These are phyloP conservation scores for Lithosia quadra DNA, from an alignment of 2,888 invertebrate species.

Conservation along the genomic window DNA sequence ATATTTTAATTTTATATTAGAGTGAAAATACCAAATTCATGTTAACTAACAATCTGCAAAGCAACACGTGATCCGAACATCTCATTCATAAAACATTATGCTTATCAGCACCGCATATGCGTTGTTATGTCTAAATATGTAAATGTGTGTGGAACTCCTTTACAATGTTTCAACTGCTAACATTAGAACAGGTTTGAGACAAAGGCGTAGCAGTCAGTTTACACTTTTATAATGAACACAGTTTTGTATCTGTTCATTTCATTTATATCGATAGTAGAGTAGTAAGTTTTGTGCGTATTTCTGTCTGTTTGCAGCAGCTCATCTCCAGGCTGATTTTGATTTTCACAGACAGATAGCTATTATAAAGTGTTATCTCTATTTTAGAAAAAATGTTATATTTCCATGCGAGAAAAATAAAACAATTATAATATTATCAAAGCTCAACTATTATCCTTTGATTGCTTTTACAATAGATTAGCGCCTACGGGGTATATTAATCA, in stretches of 20 bases:
- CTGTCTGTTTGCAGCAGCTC: too few species aligned
- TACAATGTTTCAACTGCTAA: conserved; percentile 23
- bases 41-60: neutral
- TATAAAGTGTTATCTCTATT: too few species aligned
- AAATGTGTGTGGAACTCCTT: conserved; percentile 25
- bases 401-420: too few species aligned
- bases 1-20: neutral
- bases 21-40: neutral
- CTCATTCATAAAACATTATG: conserved; percentile 52
- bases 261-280: neutral
- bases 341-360: too few species aligned
- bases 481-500: too few species aligned
- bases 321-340: too few species aligned
- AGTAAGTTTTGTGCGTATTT: too few species aligned
- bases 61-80: conserved; percentile 30
- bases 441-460: too few species aligned
- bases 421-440: too few species aligned
- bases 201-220: conserved; percentile 26
- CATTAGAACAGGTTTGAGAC: conserved; percentile 40
- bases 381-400: too few species aligned
- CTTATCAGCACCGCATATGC: conserved; percentile 23
- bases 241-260: conserved; percentile 7
- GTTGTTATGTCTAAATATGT: conserved; percentile 19
- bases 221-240: conserved; percentile 17
- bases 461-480: too few species aligned